Percentiles rank a stretch among this genome's conserved stretches.
These are phyloP conservation scores for Radopholus similis DNA, from an alignment of 1,140 invertebrate genomes.

Conservation along the genomic window DNA sequence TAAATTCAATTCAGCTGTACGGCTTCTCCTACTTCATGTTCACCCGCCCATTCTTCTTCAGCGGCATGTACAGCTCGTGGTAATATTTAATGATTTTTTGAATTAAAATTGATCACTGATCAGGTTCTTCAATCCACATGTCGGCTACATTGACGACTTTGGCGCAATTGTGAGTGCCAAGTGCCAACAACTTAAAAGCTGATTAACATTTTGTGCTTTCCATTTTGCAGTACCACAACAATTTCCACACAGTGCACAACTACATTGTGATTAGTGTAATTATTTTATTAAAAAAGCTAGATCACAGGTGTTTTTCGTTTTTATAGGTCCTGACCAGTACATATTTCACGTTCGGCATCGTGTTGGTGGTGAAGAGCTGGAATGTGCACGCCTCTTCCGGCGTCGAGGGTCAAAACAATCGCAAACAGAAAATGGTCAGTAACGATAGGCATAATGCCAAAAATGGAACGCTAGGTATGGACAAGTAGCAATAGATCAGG, in stretches of 20 bases:
- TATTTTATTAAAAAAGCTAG: too few relatives aligned
- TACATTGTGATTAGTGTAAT: constrained; percentile 8
- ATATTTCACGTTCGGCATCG: not conserved
- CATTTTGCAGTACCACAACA: constrained; percentile 21
- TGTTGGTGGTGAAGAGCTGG: not conserved
- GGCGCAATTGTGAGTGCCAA: not conserved
- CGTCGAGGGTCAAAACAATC: not conserved
- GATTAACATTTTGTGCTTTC: not conserved
- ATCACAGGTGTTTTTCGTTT: too few relatives aligned
- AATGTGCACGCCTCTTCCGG: not conserved
- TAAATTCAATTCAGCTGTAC: constrained; percentile 3
- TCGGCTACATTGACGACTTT: constrained; percentile 18
- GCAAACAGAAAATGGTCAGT: too few relatives aligned
- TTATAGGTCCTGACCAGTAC: not conserved
- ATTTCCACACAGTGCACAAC: constrained; percentile 21
- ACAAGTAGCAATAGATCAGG: not conserved
- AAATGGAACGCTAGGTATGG: not conserved
- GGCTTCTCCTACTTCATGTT: not conserved
- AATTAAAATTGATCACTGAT: too few relatives aligned
- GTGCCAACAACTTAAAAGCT: not conserved
- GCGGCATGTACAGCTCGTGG: constrained; percentile 3
- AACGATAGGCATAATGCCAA: too few relatives aligned
- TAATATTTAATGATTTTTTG: too few relatives aligned
- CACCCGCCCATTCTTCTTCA: constrained; percentile 6
- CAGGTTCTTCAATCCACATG: constrained; percentile 12